phyloP scores from a whole-genome alignment of 2,888 invertebrate genomes.

The Synergus umbraculus region DNA sequence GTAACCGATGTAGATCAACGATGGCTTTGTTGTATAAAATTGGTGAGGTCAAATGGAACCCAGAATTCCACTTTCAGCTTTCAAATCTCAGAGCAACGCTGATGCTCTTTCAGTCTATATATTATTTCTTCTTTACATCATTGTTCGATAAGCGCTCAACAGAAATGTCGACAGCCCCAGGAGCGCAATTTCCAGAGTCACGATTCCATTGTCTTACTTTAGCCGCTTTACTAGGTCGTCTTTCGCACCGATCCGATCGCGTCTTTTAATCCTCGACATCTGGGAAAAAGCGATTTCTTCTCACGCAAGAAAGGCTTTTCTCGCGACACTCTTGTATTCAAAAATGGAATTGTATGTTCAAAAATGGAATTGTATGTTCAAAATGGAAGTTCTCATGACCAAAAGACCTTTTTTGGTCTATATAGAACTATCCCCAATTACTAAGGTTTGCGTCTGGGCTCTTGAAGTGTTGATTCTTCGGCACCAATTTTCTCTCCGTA shows the following conservation, averaged over 20 bases:
- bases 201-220: slow-evolving; percentile 41
- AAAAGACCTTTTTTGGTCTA: not conserved
- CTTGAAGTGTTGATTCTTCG: not conserved
- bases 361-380: not conserved
- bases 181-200: slow-evolving; percentile 39
- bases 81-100: slow-evolving; percentile 10
- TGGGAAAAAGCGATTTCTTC: slow-evolving; percentile 16
- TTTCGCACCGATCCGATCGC: slow-evolving; percentile 14
- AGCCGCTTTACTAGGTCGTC: slow-evolving; percentile 29
- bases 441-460: not conserved
- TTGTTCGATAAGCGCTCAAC: slow-evolving; percentile 7
- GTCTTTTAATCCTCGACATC: slow-evolving; percentile 9
- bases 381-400: not conserved
- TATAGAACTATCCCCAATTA: not conserved
- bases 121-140: slow-evolving; percentile 6
- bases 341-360: not conserved
- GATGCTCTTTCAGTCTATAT: not conserved
- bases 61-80: slow-evolving; percentile 5
- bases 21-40: not conserved
- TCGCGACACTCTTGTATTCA: not conserved
- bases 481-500: slow-evolving; percentile 34
- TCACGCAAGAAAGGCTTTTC: slow-evolving; percentile 36
- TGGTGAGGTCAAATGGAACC: not conserved
- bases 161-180: slow-evolving; percentile 23
- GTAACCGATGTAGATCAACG: not conserved